Evolutionary conservation across 2,797 vertebrate species (phyloP), one percentile per base, ranked within the genome.

Genomic region (Catamblyrhynchus diadema): DNA sequence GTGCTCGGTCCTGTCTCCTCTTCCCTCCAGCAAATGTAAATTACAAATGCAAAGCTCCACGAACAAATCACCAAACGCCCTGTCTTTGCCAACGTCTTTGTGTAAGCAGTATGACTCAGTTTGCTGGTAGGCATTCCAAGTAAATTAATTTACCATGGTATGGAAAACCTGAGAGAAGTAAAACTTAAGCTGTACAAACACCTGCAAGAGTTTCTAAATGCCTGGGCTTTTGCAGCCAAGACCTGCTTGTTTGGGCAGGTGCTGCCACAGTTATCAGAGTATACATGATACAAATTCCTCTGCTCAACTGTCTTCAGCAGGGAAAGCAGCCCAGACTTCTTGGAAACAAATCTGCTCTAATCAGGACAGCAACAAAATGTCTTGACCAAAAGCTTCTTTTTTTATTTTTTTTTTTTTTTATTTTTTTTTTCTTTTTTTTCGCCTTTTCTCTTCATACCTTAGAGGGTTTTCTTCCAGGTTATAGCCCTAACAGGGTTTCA

Each of bases 211-310:
- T 87, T 93, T 86, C 86, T 77, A 86, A 89, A 85, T n/a, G 37
- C 59, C 50, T 33, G 35, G 60, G 42, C 14, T 62, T 92, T 81
- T 77, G 78, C 54, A 84, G 61, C 51, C 53, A 64, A 70, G 88
- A 81, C 47, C 42, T 71, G 93, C 97, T 87, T 80, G 95, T 91
- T 59, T 72, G 89, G 94, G 93, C 95, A 96, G 95, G 85, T 94
- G 95, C 65, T 93, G 51, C 82, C 61, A 93, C 70, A 72, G 69
- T 47, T 86, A 53, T 41, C 72, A 16, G 88, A 93, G 83, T 15
- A 59, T 45, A 71, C 64, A 13, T 0, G 15, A 56, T 44, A 74
- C 25, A 56, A 82, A 62, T 75, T 85, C 80, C 57, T 73, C 65
- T 56, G 80, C 60, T 77, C 82, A 81, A 78, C 81, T 66, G 16